These are phyloP conservation scores for Pterocles gutturalis DNA, from an alignment of 2,113 vertebrate species.

Conservation along the genomic window DNA sequence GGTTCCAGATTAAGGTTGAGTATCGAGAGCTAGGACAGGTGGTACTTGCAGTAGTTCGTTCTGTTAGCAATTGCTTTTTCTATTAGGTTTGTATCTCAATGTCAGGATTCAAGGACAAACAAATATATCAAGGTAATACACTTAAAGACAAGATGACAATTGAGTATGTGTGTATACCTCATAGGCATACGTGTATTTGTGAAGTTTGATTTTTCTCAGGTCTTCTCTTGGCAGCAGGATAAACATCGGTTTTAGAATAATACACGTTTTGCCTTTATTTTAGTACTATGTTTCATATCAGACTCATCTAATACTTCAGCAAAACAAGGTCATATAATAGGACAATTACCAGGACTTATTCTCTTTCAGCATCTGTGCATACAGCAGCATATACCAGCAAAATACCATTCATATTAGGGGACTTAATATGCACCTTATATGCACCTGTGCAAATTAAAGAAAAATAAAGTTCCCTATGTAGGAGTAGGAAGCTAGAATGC, in stretches of 20 bases:
- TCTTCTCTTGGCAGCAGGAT: background rate
- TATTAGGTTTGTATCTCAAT: background rate
- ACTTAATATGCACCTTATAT: background rate
- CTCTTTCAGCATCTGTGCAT: background rate
- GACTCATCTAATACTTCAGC: background rate
- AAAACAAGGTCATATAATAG: background rate
- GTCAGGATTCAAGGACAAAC: background rate
- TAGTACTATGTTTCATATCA: background rate
- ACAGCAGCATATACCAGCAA: background rate
- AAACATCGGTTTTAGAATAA: background rate
- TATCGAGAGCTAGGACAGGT: accelerated
- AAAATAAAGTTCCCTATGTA: background rate
- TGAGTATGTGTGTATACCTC: background rate
- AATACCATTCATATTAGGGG: background rate
- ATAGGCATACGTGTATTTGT: background rate
- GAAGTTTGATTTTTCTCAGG: background rate
- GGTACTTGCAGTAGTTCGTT: background rate
- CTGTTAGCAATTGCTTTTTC: background rate
- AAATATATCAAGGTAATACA: background rate
- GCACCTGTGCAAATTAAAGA: background rate
- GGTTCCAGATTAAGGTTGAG: background rate
- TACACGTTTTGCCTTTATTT: background rate
- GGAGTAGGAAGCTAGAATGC: background rate
- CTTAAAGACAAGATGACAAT: background rate
- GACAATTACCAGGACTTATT: background rate